Evolutionary conservation across 2,113 vertebrate species (phyloP).

Genomic region (Eupsittula cactorum): DNA sequence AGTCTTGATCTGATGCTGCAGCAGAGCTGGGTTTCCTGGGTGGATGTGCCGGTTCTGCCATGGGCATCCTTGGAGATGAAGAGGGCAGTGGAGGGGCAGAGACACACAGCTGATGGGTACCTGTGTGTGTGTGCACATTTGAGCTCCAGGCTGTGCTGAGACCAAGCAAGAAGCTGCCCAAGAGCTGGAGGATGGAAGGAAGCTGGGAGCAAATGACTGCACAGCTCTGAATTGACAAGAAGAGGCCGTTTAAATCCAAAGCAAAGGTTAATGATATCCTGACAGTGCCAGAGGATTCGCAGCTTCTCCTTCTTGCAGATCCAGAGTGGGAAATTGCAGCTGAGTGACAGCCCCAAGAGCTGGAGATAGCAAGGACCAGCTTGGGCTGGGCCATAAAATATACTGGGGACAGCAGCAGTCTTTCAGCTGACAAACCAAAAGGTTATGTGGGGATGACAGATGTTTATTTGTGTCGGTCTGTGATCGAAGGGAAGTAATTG

Average conservation of each 20-base stretch:
- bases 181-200: neutral
- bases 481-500: neutral
- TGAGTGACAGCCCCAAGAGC: neutral
- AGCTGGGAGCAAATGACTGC: neutral
- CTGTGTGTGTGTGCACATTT: rapidly evolving
- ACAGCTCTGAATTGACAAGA: neutral
- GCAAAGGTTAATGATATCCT: slow-evolving; percentile 46
- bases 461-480: neutral
- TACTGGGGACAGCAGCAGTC: neutral
- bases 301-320: neutral
- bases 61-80: neutral
- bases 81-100: neutral
- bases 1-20: rapidly evolving
- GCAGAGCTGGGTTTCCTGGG: neutral
- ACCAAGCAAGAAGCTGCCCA: neutral
- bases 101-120: neutral
- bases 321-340: neutral
- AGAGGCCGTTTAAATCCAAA: neutral
- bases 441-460: neutral
- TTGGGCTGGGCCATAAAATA: neutral
- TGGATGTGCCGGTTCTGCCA: neutral
- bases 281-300: neutral
- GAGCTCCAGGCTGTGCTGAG: neutral
- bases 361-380: neutral
- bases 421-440: neutral